Base-by-base conservation (phyloP, 2,113 vertebrate genomes). In the Artemisiospiza belli region DNA sequence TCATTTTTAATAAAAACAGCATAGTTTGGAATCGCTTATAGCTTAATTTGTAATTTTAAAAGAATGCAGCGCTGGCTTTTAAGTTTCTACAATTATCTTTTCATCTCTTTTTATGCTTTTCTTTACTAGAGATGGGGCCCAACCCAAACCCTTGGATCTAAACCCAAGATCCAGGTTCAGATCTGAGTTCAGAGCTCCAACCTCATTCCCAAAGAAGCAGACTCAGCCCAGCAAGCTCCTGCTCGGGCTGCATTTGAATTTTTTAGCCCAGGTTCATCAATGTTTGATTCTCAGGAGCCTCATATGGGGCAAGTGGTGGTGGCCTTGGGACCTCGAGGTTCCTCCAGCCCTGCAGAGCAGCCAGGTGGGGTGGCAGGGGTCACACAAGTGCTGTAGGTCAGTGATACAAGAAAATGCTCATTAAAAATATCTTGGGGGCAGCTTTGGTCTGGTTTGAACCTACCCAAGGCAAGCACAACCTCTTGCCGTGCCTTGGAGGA, bases 1-100 rank as follows among this genome's bases (percentile, higher is more conserved):
- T 96, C 94, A 97, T 95, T 98, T 97, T 96, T 97, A 98, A 97
- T 92, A 97, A 98, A 97, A 98, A 70, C 91, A 95, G 85, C 91
- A 92, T 94, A 64, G 76, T 93, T 96, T 95, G 96, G 97, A 97
- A 97, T 97, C 13, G 23, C 95, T 97, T 96, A 95, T 91, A 97
- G 92, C 89, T 97, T 95, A 97, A 97, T 96, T 96, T 97, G 91
- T 96, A 96, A 96, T 97, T 97, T 95, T 96, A 89, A 96, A 97
- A 96, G 96, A 97, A 97, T 95, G 85, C 88, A 72, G n/a, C 35
- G 5, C 66, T 95, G 89, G 75, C 86, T 97, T 97, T 95, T 94
- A 95, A 86, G 80, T 94, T 97, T 95, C 85, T 62, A 66, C 90
- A 91, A 67, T 95, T 96, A 95, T 95, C 79, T 97, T 97, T 97